A percentile compares a stretch with the other conserved stretches of the same genome.
Conservation (phyloP, 35 echinoderm and acorn worm species). For the Ophiothrix spiculata region DNA sequence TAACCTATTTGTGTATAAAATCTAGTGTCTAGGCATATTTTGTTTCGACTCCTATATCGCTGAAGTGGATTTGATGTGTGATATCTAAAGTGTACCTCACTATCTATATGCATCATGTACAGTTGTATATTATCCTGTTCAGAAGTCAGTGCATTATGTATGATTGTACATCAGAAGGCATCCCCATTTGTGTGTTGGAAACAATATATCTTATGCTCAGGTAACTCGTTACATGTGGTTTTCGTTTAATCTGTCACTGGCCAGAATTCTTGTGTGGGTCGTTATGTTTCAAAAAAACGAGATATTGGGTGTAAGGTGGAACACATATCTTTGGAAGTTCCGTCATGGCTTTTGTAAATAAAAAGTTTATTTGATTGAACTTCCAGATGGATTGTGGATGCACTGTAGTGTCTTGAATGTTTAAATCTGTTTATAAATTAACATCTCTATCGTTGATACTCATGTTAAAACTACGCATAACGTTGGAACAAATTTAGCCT, state of each 20-base stretch:
- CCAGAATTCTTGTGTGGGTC: not conserved
- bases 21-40: not conserved
- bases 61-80: slow-evolving; percentile 6
- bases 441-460: not conserved
- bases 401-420: too few species aligned
- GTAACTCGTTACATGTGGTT: not conserved
- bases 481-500: not conserved
- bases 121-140: not conserved
- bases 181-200: not conserved
- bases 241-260: not conserved
- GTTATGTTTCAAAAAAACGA: too few species aligned
- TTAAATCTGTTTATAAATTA: not conserved
- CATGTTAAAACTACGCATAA: not conserved
- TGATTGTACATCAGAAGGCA: not conserved
- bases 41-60: not conserved
- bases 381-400: too few species aligned
- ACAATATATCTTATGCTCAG: not conserved
- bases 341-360: too few species aligned
- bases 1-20: not conserved
- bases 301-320: too few species aligned
- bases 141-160: not conserved
- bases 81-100: not conserved
- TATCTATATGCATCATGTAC: not conserved
- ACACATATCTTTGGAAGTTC: too few species aligned
- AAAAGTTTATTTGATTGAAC: too few species aligned